Percentiles rank a stretch among this genome's conserved stretches.
phyloP scores from a whole-genome alignment of 2,113 vertebrate species.

The Myotis brandtii region DNA sequence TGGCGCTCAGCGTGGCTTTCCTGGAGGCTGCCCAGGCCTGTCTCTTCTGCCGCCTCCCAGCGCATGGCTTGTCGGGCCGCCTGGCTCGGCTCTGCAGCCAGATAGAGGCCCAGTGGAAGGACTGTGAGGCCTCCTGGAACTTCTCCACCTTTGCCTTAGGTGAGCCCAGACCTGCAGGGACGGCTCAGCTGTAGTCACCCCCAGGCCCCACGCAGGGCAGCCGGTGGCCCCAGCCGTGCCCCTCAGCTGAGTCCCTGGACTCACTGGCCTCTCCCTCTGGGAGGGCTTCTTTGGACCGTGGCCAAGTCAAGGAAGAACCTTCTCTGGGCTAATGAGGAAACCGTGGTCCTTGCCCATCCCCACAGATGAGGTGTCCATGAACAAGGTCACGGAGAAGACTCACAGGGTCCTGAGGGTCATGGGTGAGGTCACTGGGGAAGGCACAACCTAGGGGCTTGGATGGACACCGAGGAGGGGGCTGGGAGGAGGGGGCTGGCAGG shows the following conservation, averaged over 20 bases:
- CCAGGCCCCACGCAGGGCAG: neutral
- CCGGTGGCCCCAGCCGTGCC: neutral
- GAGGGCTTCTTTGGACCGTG: neutral
- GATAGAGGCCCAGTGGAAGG: constrained; percentile 33
- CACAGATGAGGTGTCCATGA: constrained; percentile 77
- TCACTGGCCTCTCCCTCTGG: neutral
- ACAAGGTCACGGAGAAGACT: constrained; percentile 80
- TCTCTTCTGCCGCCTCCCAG: constrained; percentile 74
- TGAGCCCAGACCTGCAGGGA: neutral
- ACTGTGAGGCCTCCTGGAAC: constrained; percentile 52
- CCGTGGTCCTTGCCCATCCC: neutral
- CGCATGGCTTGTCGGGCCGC: constrained; percentile 49
- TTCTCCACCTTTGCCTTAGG: constrained; percentile 78
- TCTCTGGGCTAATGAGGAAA: neutral
- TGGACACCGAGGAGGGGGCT: neutral
- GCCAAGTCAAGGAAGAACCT: neutral
- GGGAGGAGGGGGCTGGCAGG: neutral
- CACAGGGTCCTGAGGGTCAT: constrained; percentile 81
- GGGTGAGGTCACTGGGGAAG: constrained; percentile 71
- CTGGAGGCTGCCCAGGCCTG: constrained; percentile 64
- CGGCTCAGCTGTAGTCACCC: neutral
- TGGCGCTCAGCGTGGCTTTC: constrained; percentile 49
- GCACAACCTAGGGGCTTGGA: neutral
- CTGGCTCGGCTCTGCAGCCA: constrained; percentile 60
- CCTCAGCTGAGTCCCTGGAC: neutral